A percentile compares a stretch with the other conserved stretches of the same genome.
Conservation (phyloP, 2,888 invertebrate species). For the Lutraria lutraria region DNA sequence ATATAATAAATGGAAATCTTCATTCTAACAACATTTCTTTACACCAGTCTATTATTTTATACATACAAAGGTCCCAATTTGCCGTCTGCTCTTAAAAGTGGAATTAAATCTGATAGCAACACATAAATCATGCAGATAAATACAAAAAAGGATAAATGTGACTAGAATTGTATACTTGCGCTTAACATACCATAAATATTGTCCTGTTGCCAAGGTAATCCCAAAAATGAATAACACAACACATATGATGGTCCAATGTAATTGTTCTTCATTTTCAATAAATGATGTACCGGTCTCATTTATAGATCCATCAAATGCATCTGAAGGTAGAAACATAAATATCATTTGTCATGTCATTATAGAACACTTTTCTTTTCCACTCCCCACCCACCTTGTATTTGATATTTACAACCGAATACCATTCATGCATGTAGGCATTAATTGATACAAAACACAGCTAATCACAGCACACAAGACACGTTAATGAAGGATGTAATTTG, state of each 20-base stretch:
- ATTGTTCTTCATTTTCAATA: slow-evolving; percentile 15
- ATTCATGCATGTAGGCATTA: neutral
- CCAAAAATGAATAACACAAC: slow-evolving; percentile 64
- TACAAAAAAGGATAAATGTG: too few relatives aligned
- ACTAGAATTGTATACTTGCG: too few relatives aligned
- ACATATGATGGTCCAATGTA: slow-evolving; percentile 67
- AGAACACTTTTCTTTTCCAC: neutral
- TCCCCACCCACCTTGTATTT: neutral
- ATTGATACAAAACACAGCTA: neutral
- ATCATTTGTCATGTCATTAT: neutral
- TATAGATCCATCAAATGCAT: slow-evolving; percentile 7
- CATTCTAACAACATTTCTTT: too few relatives aligned
- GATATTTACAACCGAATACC: neutral
- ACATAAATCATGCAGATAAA: too few relatives aligned
- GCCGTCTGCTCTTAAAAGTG: too few relatives aligned
- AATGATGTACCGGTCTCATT: neutral
- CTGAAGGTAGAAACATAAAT: neutral
- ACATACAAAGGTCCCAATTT: too few relatives aligned
- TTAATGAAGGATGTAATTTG: neutral
- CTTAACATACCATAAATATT: slow-evolving; percentile 68
- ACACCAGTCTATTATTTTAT: too few relatives aligned
- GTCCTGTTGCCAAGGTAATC: slow-evolving; percentile 67
- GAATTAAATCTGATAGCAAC: too few relatives aligned
- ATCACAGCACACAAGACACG: neutral
- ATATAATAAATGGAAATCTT: too few relatives aligned